Evolutionary conservation across 1,140 invertebrate species (phyloP).

Genomic region (Drepana arcuata): DNA sequence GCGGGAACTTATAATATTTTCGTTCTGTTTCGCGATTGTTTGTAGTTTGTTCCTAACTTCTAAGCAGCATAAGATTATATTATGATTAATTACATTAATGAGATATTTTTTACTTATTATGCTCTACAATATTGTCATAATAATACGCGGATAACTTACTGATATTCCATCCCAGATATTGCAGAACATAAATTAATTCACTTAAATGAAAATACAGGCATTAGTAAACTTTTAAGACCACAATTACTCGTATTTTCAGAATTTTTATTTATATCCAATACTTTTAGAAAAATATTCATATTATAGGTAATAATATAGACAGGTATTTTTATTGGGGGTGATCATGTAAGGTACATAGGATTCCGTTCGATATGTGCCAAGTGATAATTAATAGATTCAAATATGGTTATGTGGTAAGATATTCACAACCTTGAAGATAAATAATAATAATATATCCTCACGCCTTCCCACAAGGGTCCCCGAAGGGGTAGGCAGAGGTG

Average conservation of each 20-base stretch:
- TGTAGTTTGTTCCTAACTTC: constrained; percentile 36
- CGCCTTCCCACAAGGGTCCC: no score
- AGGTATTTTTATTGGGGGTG: no score
- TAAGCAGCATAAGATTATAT: constrained; percentile 37
- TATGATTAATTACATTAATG: constrained; percentile 36
- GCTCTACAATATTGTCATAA: constrained; percentile 56
- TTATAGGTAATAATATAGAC: no score
- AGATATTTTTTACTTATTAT: constrained; percentile 21
- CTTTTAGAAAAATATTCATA: constrained; percentile 64
- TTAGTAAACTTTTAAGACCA: constrained; percentile 32
- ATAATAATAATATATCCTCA: constrained; percentile 1
- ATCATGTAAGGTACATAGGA: no score
- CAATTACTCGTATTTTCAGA: constrained; percentile 23
- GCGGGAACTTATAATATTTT: constrained; percentile 24
- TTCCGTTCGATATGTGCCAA: constrained; percentile 7
- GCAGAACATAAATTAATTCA: constrained; percentile 35
- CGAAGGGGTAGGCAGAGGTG: no score
- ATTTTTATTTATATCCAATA: constrained; percentile 43
- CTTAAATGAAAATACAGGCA: constrained; percentile 36
- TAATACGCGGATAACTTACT: constrained; percentile 45
- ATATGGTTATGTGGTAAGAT: no score
- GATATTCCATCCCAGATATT: constrained; percentile 61
- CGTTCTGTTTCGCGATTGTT: no score
- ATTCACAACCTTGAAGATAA: constrained; percentile 15
- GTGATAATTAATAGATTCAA: no score